Conservation (phyloP, 2,888 invertebrate species). For the Calameuta pallipes region DNA sequence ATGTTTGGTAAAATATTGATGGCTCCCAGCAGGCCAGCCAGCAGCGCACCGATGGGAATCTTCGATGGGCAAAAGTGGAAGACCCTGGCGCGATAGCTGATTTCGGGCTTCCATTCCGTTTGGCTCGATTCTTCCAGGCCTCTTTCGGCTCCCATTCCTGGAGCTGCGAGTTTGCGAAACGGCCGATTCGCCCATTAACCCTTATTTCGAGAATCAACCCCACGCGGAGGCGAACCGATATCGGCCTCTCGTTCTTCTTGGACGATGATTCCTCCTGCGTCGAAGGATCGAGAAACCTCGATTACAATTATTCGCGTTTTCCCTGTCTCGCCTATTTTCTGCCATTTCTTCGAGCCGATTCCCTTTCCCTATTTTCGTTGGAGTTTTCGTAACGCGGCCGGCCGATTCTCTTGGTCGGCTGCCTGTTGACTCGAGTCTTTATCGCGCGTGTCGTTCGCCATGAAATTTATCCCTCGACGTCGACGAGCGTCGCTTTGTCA, state of each 20-base stretch:
- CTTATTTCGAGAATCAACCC: too few relatives aligned
- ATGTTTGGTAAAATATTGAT: conserved; percentile 56
- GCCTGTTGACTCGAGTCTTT: conserved; percentile 22
- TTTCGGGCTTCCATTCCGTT: neutral
- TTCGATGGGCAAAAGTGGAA: neutral
- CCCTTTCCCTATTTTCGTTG: neutral
- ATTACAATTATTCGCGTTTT: too few relatives aligned
- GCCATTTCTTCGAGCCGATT: too few relatives aligned
- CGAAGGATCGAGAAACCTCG: too few relatives aligned
- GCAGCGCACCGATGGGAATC: neutral
- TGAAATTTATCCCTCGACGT: conserved; percentile 36
- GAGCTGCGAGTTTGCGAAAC: too few relatives aligned
- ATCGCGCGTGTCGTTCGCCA: conserved; percentile 26
- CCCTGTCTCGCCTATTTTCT: too few relatives aligned
- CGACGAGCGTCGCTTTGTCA: conserved; percentile 40
- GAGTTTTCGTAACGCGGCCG: conserved; percentile 11
- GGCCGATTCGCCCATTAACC: too few relatives aligned
- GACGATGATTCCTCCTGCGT: too few relatives aligned
- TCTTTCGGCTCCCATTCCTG: too few relatives aligned
- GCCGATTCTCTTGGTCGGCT: neutral
- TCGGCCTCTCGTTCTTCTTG: too few relatives aligned
- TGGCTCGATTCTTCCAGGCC: too few relatives aligned
- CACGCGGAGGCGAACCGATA: too few relatives aligned
- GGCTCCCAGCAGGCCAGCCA: conserved; percentile 45
- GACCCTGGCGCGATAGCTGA: neutral